Base-by-base conservation (phyloP, 2,888 invertebrate genomes). In the Calameuta pallipes region DNA sequence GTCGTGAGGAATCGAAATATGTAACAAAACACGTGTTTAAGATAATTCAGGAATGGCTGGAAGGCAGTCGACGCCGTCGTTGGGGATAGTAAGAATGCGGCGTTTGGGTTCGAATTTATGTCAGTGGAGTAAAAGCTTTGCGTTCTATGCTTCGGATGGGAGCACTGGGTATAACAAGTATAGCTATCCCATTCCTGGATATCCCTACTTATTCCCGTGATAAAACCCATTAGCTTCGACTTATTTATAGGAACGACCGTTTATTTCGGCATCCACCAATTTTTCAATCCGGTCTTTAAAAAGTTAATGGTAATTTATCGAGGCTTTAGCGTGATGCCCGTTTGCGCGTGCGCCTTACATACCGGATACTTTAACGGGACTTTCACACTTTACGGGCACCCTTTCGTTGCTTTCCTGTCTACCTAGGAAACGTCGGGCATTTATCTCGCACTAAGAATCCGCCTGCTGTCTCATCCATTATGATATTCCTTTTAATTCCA, bases 191-290 rank as follows among this genome's bases (percentile, higher is more conserved):
- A 23, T 23, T 56, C 6, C 23, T 56, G 56, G 23, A 56, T 56
- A 56, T 9, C 23, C 56, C 1, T 56, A 15, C 56, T 82, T 83
- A 80, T 81, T 83, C 81, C 79, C 80, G 83, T 84, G 87, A 89
- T 89, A 88, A 89, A 89, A 87, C 82, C 87, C 89, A 88, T 87
- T 89, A 87, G 86, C 85, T 82, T 83, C 84, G 84, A 87, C 87
- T 89, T 89, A 89, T 89, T 89, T 88, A 88, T 87, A 87, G 86
- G 84, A 84, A 79, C 81, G 78, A 82, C 82, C 82, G 85, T 85
- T 87, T 83, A 85, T 88, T 87, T 85, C 85, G 84, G 85, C 85
- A 83, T 84, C 84, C 83, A 86, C 85, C 85, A 86, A 87, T 86
- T 87, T 87, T 88, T 87, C 85, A 83, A 84, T 85, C 82, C 79